Conservation (phyloP, 2,888 invertebrate species). For the Scotopteryx bipunctaria region DNA sequence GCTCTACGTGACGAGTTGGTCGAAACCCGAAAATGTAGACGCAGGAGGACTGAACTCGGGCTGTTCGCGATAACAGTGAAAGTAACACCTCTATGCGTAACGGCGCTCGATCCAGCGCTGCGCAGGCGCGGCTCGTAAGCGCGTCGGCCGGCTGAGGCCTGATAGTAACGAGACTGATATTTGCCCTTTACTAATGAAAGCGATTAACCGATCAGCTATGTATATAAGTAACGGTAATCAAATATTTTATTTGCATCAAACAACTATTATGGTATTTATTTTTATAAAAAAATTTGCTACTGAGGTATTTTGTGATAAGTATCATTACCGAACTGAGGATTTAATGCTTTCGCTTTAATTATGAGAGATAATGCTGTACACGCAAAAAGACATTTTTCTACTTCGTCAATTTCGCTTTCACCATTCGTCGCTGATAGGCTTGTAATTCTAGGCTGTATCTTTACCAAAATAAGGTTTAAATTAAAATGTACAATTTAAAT, state of each 20-base stretch:
- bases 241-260: slow-evolving; percentile 59
- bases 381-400: slow-evolving; percentile 30
- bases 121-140: not conserved
- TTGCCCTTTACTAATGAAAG: slow-evolving; percentile 36
- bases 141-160: slow-evolving; percentile 9
- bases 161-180: slow-evolving; percentile 56
- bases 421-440: slow-evolving; percentile 26
- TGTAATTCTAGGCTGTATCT: slow-evolving; percentile 21
- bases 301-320: slow-evolving; percentile 51
- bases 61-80: too few relatives aligned
- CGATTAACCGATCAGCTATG: slow-evolving; percentile 38
- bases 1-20: too few relatives aligned
- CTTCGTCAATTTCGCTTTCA: slow-evolving; percentile 33
- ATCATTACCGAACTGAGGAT: slow-evolving; percentile 24
- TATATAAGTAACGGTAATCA: slow-evolving; percentile 33
- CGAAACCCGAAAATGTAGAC: too few relatives aligned
- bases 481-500: slow-evolving; percentile 41
- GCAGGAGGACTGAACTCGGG: too few relatives aligned
- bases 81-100: not conserved
- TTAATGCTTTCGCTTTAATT: slow-evolving; percentile 34
- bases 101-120: not conserved
- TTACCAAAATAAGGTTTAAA: slow-evolving; percentile 13
- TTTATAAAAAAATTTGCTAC: slow-evolving; percentile 59
- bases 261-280: slow-evolving; percentile 69
- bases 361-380: slow-evolving; percentile 25